Evolutionary conservation across 2,888 invertebrate genomes (phyloP).

Genomic region (Parnassius orleans): DNA sequence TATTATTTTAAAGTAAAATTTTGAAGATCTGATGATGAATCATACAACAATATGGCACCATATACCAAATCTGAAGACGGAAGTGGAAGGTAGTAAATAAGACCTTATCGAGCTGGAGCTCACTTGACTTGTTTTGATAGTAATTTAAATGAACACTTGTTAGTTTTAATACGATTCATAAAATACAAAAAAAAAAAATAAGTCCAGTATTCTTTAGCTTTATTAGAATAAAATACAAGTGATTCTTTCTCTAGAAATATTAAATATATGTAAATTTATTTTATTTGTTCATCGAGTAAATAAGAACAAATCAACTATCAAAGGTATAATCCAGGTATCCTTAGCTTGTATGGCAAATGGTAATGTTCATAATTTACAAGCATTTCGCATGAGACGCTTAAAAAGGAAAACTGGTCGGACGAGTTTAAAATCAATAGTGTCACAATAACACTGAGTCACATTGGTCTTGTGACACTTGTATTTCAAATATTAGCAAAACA

Average conservation of each 20-base stretch:
- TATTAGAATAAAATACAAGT: neutral
- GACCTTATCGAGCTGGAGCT: too few species aligned
- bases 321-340: neutral
- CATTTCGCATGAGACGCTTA: slow-evolving; percentile 12
- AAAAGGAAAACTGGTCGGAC: slow-evolving; percentile 27
- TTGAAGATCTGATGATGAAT: too few species aligned
- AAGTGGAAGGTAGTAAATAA: too few species aligned
- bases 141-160: neutral
- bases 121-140: neutral
- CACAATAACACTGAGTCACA: slow-evolving; percentile 37
- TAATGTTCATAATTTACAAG: slow-evolving; percentile 1
- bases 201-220: neutral
- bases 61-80: too few species aligned
- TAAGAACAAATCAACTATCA: too few species aligned
- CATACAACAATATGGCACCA: too few species aligned
- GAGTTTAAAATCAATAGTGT: slow-evolving; percentile 27
- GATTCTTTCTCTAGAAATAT: too few species aligned
- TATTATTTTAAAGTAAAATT: too few species aligned
- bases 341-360: slow-evolving; percentile 1
- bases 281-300: too few species aligned
- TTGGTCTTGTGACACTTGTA: slow-evolving; percentile 20
- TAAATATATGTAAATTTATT: too few species aligned
- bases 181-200: neutral
- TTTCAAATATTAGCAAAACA: slow-evolving; percentile 19
- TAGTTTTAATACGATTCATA: neutral